phyloP scores from a whole-genome alignment of 2,113 vertebrate genomes.

The Caretta caretta region DNA sequence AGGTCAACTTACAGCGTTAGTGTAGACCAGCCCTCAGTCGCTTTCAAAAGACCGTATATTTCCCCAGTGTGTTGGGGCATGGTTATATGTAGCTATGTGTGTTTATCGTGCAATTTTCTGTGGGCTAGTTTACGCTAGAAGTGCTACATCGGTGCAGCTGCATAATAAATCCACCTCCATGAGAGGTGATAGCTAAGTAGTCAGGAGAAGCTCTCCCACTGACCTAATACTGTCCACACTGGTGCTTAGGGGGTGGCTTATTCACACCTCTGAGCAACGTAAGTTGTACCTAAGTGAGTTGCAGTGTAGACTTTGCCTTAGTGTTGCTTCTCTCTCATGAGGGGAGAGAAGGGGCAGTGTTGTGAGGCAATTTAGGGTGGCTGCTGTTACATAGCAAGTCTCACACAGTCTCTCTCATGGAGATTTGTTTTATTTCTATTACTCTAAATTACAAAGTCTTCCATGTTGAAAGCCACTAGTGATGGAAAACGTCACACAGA shows the following conservation, averaged over 20 bases:
- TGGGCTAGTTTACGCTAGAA: background rate
- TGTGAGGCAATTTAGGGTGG: fast-evolving
- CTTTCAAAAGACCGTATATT: slow-evolving; percentile 43
- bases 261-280: no score
- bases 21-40: slow-evolving; percentile 11
- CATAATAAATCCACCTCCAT: background rate
- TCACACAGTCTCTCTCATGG: fast-evolving
- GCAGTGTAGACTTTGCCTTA: no score
- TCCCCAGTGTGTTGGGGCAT: background rate
- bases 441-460: background rate
- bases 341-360: background rate
- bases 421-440: background rate
- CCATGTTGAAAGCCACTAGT: background rate
- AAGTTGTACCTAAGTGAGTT: no score
- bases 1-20: no score
- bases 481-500: background rate
- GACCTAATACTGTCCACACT: background rate
- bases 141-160: background rate
- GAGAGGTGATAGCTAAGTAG: background rate
- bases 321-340: slow-evolving; percentile 31
- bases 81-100: background rate
- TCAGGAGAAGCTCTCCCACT: no score
- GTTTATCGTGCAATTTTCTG: slow-evolving; percentile 59
- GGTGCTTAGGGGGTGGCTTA: background rate
- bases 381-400: fast-evolving